Percentiles rank a stretch among this genome's conserved stretches.
Evolutionary conservation across 2,888 invertebrate genomes (phyloP).

Genomic region (Sphaerophoria rueppellii): DNA sequence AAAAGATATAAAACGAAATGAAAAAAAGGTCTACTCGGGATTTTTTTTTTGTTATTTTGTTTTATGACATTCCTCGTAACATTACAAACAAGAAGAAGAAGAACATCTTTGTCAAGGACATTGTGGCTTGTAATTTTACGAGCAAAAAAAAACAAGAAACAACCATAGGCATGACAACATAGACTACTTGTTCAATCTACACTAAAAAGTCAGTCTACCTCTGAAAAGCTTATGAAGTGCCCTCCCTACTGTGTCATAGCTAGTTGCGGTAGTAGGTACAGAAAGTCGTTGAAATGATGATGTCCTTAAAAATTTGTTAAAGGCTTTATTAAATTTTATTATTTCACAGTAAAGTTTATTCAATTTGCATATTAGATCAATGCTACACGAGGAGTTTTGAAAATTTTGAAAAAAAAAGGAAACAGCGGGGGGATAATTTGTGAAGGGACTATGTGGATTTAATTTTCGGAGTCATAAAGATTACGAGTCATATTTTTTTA

Average conservation of each 20-base stretch:
- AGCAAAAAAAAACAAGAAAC: conserved; percentile 27
- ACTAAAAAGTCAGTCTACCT: conserved; percentile 25
- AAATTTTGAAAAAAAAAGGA: neutral
- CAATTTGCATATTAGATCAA: conserved; percentile 32
- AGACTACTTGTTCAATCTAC: neutral
- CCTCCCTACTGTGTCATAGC: conserved; percentile 13
- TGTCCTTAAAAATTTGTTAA: conserved; percentile 59
- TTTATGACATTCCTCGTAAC: conserved; percentile 26
- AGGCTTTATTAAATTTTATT: conserved; percentile 61
- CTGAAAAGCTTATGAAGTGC: conserved; percentile 11
- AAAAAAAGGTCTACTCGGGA: conserved; percentile 10
- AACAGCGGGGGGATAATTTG: too few relatives aligned
- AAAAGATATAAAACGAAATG: conserved; percentile 11
- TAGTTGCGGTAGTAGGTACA: too few relatives aligned
- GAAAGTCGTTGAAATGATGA: neutral
- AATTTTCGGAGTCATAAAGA: too few relatives aligned
- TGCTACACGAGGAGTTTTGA: conserved; percentile 10
- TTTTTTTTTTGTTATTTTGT: neutral
- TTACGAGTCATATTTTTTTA: too few relatives aligned
- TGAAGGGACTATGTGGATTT: too few relatives aligned
- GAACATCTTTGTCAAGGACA: conserved; percentile 54
- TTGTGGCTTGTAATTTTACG: conserved; percentile 48
- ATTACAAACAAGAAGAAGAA: neutral
- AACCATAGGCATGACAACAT: conserved; percentile 22
- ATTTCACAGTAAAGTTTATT: conserved; percentile 16